phyloP scores from a whole-genome alignment of 2,888 invertebrate species.

The Invenusta paracnida region DNA sequence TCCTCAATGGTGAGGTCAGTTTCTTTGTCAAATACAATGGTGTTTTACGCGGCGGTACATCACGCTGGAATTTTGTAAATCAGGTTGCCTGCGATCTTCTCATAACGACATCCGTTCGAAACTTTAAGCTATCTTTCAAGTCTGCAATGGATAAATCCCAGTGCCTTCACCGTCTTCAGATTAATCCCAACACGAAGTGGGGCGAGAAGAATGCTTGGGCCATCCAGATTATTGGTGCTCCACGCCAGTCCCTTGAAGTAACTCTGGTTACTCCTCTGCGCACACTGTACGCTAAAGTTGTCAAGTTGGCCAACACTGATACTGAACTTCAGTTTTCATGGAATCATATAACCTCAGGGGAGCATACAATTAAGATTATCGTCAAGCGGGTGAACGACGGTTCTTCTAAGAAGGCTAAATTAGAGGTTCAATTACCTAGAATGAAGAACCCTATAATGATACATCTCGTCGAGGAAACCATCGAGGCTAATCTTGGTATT shows the following conservation, averaged over 20 bases:
- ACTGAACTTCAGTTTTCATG: not conserved
- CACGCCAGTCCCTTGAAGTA: not conserved
- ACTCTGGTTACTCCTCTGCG: not conserved
- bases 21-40: not conserved
- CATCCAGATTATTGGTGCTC: not conserved
- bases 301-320: not conserved
- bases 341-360: not conserved
- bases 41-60: not conserved
- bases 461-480: not conserved
- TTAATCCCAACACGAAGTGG: slow-evolving; percentile 2
- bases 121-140: not conserved
- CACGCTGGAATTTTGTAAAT: not conserved
- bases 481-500: not conserved
- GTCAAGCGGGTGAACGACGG: not conserved
- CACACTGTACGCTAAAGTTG: not conserved
- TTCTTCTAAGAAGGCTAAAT: not conserved
- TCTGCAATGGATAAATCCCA: not conserved
- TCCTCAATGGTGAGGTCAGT: not conserved
- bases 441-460: not conserved
- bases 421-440: not conserved
- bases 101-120: not conserved
- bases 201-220: not conserved
- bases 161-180: not conserved
- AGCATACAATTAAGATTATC: not conserved
- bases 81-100: not conserved